Conservation (phyloP, 2,113 vertebrate species). For the Pygoscelis adeliae region DNA sequence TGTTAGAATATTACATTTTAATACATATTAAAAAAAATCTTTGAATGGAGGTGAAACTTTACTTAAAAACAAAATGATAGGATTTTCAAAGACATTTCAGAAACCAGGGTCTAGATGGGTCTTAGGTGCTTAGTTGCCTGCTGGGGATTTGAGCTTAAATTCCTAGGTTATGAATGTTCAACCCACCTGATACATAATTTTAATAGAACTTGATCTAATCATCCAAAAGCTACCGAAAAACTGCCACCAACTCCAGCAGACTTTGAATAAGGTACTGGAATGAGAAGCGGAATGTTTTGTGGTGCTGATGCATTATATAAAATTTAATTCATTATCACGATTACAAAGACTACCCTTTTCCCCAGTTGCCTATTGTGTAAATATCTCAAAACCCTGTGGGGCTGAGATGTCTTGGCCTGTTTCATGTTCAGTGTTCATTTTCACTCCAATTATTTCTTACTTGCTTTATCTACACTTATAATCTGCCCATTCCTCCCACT, state of each 20-base stretch:
- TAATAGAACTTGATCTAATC: neutral
- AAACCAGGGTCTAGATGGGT: neutral
- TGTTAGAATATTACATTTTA: neutral
- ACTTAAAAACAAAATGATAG: neutral
- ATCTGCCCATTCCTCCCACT: constrained; percentile 29
- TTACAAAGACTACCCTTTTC: constrained; percentile 4
- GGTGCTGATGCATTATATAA: neutral
- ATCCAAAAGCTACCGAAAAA: neutral
- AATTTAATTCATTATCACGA: neutral
- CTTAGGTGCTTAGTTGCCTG: neutral
- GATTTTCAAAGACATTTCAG: neutral
- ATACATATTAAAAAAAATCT: neutral
- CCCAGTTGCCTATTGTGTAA: constrained; percentile 37
- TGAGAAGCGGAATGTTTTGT: neutral
- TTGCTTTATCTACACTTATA: constrained; percentile 34
- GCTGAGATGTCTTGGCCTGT: constrained; percentile 29
- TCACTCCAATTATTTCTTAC: constrained; percentile 56
- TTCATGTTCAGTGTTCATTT: constrained; percentile 43
- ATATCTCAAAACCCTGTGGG: constrained; percentile 42
- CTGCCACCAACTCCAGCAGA: neutral
- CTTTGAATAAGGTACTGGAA: neutral
- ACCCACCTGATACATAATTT: constrained; percentile 2
- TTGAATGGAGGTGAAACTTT: neutral
- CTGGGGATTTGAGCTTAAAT: neutral
- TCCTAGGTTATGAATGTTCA: neutral